phyloP scores from a whole-genome alignment of 2,113 vertebrate genomes.

The Alethe diademata region DNA sequence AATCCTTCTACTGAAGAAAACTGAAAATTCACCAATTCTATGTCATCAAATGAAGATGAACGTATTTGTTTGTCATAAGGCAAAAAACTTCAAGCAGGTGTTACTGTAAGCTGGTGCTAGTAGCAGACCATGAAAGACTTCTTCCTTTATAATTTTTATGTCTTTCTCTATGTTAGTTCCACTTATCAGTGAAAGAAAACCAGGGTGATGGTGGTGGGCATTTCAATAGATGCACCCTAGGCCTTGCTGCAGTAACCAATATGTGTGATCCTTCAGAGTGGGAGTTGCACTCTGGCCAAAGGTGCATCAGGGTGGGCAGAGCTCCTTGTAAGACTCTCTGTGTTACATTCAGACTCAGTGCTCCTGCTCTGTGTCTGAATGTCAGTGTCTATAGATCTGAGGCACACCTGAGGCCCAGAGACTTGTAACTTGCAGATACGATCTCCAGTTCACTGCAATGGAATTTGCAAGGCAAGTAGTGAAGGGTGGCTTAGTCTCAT shows the following conservation, averaged over 20 bases:
- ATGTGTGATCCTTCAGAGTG: neutral
- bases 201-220: neutral
- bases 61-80: neutral
- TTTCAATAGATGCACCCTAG: neutral
- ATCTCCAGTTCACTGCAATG: neutral
- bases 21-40: neutral
- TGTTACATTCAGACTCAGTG: neutral
- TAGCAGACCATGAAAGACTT: neutral
- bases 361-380: neutral
- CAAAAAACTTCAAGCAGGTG: neutral
- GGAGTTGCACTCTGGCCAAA: neutral
- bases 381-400: neutral
- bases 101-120: neutral
- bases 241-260: accelerated
- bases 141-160: neutral
- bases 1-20: neutral
- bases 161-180: neutral
- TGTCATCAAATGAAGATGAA: neutral
- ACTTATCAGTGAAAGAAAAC: neutral
- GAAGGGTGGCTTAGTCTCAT: neutral
- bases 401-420: neutral
- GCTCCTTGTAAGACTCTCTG: neutral
- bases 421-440: accelerated
- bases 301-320: neutral
- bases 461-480: neutral